Base-by-base conservation (phyloP, 2,888 invertebrate species). In the Escarpia spicata region DNA sequence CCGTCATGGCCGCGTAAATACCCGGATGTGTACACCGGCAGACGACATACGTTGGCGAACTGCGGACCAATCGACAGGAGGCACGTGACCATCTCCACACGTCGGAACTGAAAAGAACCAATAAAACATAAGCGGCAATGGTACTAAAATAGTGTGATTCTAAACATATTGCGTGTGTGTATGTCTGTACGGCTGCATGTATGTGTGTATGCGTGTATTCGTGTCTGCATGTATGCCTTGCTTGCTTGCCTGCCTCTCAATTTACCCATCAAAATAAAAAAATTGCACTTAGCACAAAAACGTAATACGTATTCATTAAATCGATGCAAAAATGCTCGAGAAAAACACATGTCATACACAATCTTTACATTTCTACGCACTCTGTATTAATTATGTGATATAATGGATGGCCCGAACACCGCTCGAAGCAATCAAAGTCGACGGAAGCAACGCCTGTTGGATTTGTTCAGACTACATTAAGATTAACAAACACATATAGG, bases 1-100 rank as follows among this genome's bases (percentile, higher is more conserved):
- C 96, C n/a, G 96, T 96, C 3, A 95, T 96, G 58, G 96, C 95
- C 26, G 96, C 96, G 93, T 95, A 96, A 43, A 96, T 94, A 6
- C 96, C 96, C 1, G 95, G 94, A 12, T 94, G 93, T 6, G 93
- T 93, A 93, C 96, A 96, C 43, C 94, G 94, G 93, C 96, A 96
- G 31, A 94, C 93, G 0, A 94, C 95, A 43, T 94, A 94, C 6
- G 92, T 94, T 15, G 92, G 15, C 58, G 92, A 92, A 91, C 90
- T 92, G 43, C 45, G 31, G n/a, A 92, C 91, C 75, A 93, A 43
- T 19, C 90, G 90, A 91, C 94, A 94, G 19, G 75, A 19, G 75
- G 75, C 75, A 75, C 75, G 75, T 75, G 75, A 75, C 75, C 75
- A 75, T 26, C 26, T 75, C 75, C 75, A 75, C 26, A 6, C 75